Evolutionary conservation across 2,113 vertebrate species (phyloP), one percentile per base, ranked within the genome.

Genomic region (Gymnogyps californianus): DNA sequence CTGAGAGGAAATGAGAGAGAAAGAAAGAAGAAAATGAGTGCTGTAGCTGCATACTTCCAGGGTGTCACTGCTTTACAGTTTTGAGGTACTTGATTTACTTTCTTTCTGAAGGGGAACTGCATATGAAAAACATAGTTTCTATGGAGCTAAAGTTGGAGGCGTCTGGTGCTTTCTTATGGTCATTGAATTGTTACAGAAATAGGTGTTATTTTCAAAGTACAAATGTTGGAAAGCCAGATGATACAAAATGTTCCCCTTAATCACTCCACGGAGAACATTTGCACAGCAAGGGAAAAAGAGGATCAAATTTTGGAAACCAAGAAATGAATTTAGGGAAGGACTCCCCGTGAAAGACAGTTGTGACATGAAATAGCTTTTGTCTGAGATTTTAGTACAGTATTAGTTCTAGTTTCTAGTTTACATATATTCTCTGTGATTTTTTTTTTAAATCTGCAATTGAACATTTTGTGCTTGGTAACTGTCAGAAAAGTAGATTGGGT

Each of bases 151-250:
- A 62, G 42, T 20, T 95, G 71, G 46, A 81, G 20, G n/a, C 18
- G 0, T 81, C 78, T 67, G 36, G 34, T 4, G 1, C 51, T 92
- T 90, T 88, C 64, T 64, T 92, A 12, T 2, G 44, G 91, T 78
- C 80, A 55, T 9, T 67, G 54, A 66, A 86, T 78, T 91, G 62
- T 88, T 89, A 70, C 51, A 77, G 77, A 83, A 83, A 64, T 92
- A 74, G 85, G 79, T 93, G 55, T 66, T 90, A 47, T 80, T 94
- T 96, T 95, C 78, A 66, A 90, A 88, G 85, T 62, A 64, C 32
- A 64, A 64, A 71, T 71, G 79, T n/a, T 18, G 8, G 42, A 93
- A 95, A 90, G 47, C 38, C 61, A 61, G 71, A 40, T 84, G 42
- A 58, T 95, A 86, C 58, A 78, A 75, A 71, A 72, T 67, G 42